Percentiles rank a stretch among this genome's conserved stretches.
Evolutionary conservation across 92 coral and sea anemone genomes (phyloP).

Genomic region (Porites cylindrica): DNA sequence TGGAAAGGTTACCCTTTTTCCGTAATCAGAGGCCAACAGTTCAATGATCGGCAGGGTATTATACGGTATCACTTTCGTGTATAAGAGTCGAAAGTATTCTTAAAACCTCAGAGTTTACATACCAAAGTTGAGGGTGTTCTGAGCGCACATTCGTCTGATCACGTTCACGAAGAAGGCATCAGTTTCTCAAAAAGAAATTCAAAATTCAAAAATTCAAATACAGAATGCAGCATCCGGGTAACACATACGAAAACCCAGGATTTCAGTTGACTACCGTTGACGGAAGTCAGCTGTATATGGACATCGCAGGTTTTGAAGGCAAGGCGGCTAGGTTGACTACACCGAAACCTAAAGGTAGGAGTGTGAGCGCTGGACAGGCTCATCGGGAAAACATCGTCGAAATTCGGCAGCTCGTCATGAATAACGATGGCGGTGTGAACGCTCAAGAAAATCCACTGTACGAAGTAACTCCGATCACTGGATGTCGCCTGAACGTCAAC

Average conservation of each 20-base stretch:
- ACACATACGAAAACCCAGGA: background rate
- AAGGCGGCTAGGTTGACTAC: background rate
- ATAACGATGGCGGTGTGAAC: background rate
- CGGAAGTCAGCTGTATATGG: conserved; percentile 6
- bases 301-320: background rate
- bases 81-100: too few relatives aligned
- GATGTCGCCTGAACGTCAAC: background rate
- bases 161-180: too few relatives aligned
- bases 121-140: too few relatives aligned
- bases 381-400: conserved; percentile 21
- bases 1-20: too few relatives aligned
- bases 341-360: background rate
- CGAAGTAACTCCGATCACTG: background rate
- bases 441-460: background rate
- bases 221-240: background rate
- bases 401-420: conserved; percentile 17
- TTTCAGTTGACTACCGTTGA: background rate
- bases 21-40: too few relatives aligned
- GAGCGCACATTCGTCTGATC: too few relatives aligned
- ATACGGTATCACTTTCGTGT: too few relatives aligned
- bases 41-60: too few relatives aligned
- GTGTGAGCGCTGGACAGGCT: background rate
- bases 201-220: background rate
- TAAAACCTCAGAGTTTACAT: too few relatives aligned
- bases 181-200: too few relatives aligned